Conservation (phyloP, 2,797 vertebrate genomes). For the Halcyon badia region DNA sequence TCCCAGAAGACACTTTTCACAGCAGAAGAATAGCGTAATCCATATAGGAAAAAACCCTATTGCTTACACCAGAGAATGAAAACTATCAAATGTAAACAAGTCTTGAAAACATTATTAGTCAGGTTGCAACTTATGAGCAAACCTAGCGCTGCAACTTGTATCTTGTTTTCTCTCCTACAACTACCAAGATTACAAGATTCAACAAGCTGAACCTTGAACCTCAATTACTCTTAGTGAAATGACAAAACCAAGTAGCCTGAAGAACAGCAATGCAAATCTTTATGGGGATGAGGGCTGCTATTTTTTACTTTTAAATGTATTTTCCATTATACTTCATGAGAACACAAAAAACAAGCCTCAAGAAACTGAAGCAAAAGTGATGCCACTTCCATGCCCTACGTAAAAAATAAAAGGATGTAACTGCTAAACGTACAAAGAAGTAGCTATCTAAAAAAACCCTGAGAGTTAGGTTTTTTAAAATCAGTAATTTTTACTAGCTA, state of each 20-base stretch:
- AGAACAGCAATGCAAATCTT: neutral
- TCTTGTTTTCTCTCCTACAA: neutral
- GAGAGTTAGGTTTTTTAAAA: too few relatives aligned
- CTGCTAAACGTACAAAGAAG: neutral
- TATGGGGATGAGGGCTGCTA: neutral
- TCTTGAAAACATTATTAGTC: neutral
- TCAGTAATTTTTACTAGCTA: neutral
- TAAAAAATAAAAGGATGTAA: accelerated
- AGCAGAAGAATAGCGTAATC: neutral
- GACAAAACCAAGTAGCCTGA: neutral
- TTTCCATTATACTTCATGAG: neutral
- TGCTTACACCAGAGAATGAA: neutral
- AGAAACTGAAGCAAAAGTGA: neutral
- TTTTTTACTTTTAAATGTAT: neutral
- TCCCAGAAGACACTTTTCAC: neutral
- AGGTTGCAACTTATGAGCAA: neutral
- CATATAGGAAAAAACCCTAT: neutral
- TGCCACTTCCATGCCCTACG: neutral
- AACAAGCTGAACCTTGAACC: neutral
- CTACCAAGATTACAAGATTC: neutral
- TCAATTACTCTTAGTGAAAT: neutral
- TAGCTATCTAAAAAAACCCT: too few relatives aligned
- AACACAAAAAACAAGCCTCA: neutral
- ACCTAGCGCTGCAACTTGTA: neutral
- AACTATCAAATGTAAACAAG: neutral